Evolutionary conservation across 2,888 invertebrate genomes (phyloP).

Genomic region (Axea sp.): DNA sequence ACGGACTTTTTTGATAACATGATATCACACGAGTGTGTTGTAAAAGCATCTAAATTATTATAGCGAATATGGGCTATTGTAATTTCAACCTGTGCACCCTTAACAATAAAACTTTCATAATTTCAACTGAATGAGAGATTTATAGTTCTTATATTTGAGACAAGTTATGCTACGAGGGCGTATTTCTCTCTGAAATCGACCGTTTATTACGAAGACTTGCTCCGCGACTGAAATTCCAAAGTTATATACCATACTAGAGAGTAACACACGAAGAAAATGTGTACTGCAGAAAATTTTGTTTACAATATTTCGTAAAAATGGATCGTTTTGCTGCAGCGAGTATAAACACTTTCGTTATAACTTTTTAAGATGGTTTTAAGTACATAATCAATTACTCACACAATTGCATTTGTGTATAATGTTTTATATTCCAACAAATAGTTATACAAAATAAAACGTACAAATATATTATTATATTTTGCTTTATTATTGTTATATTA

Average conservation of each 20-base stretch:
- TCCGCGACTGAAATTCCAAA: constrained; percentile 36
- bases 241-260: constrained; percentile 22
- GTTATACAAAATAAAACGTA: too few species aligned
- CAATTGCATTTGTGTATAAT: too few species aligned
- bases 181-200: constrained; percentile 42
- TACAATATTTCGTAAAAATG: not conserved
- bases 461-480: too few species aligned
- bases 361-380: too few species aligned
- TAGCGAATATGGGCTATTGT: constrained; percentile 45
- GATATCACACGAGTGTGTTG: constrained; percentile 16
- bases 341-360: too few species aligned
- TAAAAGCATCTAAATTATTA: constrained; percentile 42
- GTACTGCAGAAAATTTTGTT: constrained; percentile 10
- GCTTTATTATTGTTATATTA: too few species aligned
- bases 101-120: constrained; percentile 69
- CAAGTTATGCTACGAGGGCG: constrained; percentile 18
- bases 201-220: constrained; percentile 39
- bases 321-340: constrained; percentile 8
- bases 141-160: constrained; percentile 46
- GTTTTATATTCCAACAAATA: too few species aligned
- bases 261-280: constrained; percentile 33
- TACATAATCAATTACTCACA: too few species aligned
- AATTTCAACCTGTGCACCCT: constrained; percentile 61
- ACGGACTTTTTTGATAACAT: constrained; percentile 36
- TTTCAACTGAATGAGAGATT: constrained; percentile 66